Evolutionary conservation across 2,113 vertebrate species (phyloP), one percentile per base, ranked within the genome.

Genomic region (Burhinus bistriatus): DNA sequence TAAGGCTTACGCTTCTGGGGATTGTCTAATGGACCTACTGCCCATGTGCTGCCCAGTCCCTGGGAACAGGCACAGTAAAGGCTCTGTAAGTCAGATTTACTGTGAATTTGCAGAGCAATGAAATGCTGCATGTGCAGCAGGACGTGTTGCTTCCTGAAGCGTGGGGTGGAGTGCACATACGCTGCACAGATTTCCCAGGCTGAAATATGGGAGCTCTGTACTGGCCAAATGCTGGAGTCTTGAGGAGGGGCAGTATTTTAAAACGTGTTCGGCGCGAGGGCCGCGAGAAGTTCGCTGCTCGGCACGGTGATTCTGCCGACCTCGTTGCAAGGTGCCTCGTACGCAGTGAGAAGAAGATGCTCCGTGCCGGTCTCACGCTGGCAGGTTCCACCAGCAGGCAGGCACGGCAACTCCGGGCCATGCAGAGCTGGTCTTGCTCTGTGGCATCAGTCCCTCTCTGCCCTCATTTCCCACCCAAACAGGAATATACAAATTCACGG

Each of bases 31-130:
- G 92, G 90, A 75, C 84, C 82, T 73, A 79, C 82, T 93, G 92
- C 65, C 93, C 96, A 96, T 96, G 73, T 97, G 96, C 92, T 97
- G 78, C 70, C 92, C 96, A 96, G 95, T 55, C 92, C 27, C 62
- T 9, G 70, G 40, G 40, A 97, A 83, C 73, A 82, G 0, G 66
- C 78, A 76, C 40, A 32, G 87, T 69, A 76, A 82, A 88, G 90
- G 84, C 91, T 82, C 89, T 93, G 73, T 2, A 47, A 91, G 52
- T 94, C 78, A 95, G 91, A 96, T 97, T 96, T 96, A 95, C 93
- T 80, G 91, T 69, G 91, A 51, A 45, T 76, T 52, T 12, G 34
- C 73, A 79, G 61, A 76, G 58, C 93, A 96, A 49, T 83, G 93
- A 97, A 96, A 94, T n/a, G 65, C 82, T 85, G 84, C 90, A 82